These are phyloP conservation scores for Hylaea fasciaria DNA, from an alignment of 2,888 invertebrate species.

Conservation along the genomic window DNA sequence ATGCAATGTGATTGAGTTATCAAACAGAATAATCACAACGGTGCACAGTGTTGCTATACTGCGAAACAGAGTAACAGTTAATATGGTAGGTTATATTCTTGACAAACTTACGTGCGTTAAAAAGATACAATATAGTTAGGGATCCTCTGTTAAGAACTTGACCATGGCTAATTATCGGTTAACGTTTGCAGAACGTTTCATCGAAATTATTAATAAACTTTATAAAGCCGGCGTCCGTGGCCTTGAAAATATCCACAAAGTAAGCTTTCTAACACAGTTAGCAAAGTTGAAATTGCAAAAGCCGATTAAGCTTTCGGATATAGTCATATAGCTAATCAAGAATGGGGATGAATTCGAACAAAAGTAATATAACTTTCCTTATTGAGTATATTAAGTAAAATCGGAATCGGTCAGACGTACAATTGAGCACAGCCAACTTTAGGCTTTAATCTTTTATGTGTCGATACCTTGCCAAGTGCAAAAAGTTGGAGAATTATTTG, in stretches of 20 bases:
- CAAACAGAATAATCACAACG: no score
- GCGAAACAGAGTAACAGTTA: no score
- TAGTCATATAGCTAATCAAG: conserved; percentile 55
- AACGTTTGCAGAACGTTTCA: no score
- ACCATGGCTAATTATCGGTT: no score
- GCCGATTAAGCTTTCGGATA: conserved; percentile 49
- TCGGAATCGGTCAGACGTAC: conserved; percentile 69
- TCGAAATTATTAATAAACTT: no score
- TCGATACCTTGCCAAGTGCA: conserved; percentile 35
- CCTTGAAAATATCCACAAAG: not conserved
- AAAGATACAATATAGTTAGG: no score
- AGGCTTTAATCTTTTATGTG: conserved; percentile 34
- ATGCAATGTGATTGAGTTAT: no score
- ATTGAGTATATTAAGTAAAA: conserved; percentile 67
- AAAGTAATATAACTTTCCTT: conserved; percentile 80
- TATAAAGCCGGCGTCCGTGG: not conserved
- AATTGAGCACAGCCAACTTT: conserved; percentile 57
- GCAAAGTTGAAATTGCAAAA: conserved; percentile 27
- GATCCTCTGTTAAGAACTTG: no score
- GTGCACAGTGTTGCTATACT: no score
- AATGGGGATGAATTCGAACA: conserved; percentile 66
- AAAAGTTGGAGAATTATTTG: conserved; percentile 12
- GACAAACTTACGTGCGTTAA: not conserved
- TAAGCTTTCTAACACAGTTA: not conserved
- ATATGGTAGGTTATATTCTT: not conserved